Percentiles rank a stretch among this genome's conserved stretches.
These are phyloP conservation scores for Drosophila paramelanica DNA, from an alignment of 2,888 invertebrate genomes.

Conservation along the genomic window DNA sequence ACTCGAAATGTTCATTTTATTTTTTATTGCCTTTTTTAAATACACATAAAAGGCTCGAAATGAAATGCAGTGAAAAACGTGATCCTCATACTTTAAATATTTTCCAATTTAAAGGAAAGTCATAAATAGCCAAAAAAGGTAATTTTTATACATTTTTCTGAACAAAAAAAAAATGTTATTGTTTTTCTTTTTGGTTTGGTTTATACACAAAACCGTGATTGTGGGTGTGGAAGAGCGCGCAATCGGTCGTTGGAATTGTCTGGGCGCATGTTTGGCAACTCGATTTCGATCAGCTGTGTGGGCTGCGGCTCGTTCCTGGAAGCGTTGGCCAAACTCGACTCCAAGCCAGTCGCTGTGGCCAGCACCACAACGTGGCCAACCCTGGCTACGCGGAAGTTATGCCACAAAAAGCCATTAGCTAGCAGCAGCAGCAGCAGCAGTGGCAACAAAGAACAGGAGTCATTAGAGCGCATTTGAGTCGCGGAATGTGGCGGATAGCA, in stretches of 20 bases:
- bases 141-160: too few relatives aligned
- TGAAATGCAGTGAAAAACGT: too few relatives aligned
- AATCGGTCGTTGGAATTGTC: slow-evolving; percentile 59
- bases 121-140: too few relatives aligned
- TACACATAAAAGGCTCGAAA: too few relatives aligned
- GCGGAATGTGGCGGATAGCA: slow-evolving; percentile 65
- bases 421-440: slow-evolving; percentile 40
- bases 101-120: too few relatives aligned
- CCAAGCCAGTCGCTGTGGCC: slow-evolving; percentile 2
- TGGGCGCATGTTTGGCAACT: slow-evolving; percentile 55
- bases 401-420: slow-evolving; percentile 59
- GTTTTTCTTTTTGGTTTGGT: background rate
- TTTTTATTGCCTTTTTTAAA: too few relatives aligned
- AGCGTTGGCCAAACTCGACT: slow-evolving; percentile 28
- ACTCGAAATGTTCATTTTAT: too few relatives aligned
- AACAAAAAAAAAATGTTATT: background rate
- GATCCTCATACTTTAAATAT: too few relatives aligned
- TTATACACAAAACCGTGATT: background rate
- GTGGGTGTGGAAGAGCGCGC: slow-evolving; percentile 50
- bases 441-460: slow-evolving; percentile 78
- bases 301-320: slow-evolving; percentile 49
- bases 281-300: slow-evolving; percentile 63
- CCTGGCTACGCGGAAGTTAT: slow-evolving; percentile 70
- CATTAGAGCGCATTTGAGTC: slow-evolving; percentile 79
- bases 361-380: slow-evolving; percentile 14